Evolutionary conservation across 2,113 vertebrate genomes (phyloP), one percentile per base, ranked within the genome.

Genomic region (Garra rufa): DNA sequence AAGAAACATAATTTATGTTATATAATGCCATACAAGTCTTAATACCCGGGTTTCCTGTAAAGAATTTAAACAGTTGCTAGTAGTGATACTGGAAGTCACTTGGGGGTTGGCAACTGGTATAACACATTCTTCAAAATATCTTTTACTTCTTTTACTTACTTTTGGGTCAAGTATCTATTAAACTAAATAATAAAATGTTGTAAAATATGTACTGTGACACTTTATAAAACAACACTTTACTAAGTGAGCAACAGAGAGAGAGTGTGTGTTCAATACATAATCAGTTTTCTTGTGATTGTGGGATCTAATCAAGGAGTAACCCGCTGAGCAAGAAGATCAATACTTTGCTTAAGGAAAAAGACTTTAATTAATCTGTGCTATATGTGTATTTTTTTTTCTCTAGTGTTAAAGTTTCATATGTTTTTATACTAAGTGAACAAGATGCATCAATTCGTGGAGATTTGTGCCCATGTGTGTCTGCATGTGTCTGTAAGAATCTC

Each of bases 321-420:
- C 48, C 30, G 34, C 65, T 73, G 46, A 84, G 65, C 38, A 55
- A 80, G 83, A 85, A 55, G 77, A 85, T 85, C 83, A 46, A 85
- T 80, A 79, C 83, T 24, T 81, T 50, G 30, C 79, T 70, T 38
- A 38, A 70, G 28, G 1, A 80, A 65, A 65, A 19, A 81, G 13
- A 55, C 6, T 43, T 76, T 41, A 70, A 81, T 81, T 38, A 41
- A 70, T 41, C 30, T 34, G 11, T 15, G 13, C 43, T 38, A 50
- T 46, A 34, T n/a, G 3, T 57, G 52, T 10, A 57, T 69, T 11
- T 43, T 78, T 79, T 78, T 77, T 9, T 44, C 63, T 67, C n/a
- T 46, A 65, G 13, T 55, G 48, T 70, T 41, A 82, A 34, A 34
- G 28, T 28, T 80, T 65, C 13, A 55, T 52, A 10, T 46, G 9